Evolutionary conservation across 2,888 invertebrate species (phyloP).

Genomic region (Unio delphinus): DNA sequence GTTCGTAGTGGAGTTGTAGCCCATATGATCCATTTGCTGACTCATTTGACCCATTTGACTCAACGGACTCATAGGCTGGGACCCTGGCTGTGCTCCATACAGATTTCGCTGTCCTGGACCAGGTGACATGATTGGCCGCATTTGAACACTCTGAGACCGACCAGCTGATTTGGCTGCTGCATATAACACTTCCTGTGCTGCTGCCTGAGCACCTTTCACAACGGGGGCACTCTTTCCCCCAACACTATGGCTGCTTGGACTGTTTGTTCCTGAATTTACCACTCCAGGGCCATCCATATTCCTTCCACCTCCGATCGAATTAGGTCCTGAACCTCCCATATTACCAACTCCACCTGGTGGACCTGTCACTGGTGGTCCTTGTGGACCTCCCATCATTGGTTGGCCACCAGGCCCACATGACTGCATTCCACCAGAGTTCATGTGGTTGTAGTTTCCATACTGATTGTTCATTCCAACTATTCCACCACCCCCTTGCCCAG

Average conservation of each 20-base stretch:
- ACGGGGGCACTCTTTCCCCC: constrained; percentile 32
- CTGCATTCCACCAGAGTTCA: constrained; percentile 21
- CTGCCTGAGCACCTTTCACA: constrained; percentile 65
- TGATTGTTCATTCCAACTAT: constrained; percentile 56
- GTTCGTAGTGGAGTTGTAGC: constrained; percentile 42
- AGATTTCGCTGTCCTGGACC: constrained; percentile 41
- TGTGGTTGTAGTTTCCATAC: constrained; percentile 45
- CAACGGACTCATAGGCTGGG: constrained; percentile 33
- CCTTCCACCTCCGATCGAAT: constrained; percentile 33
- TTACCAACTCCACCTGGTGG: constrained; percentile 16
- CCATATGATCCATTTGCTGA: constrained; percentile 55
- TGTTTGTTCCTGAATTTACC: constrained; percentile 25
- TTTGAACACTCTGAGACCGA: constrained; percentile 25
- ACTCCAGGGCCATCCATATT: constrained; percentile 28
- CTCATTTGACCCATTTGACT: constrained; percentile 52
- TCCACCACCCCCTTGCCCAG: constrained; percentile 32
- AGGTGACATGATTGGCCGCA: constrained; percentile 26
- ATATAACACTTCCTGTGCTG: constrained; percentile 67
- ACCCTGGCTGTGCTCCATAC: constrained; percentile 40
- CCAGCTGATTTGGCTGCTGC: constrained; percentile 65
- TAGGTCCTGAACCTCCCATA: constrained; percentile 43
- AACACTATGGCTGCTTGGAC: constrained; percentile 21
- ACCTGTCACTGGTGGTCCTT: constrained; percentile 9
- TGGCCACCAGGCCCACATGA: constrained; percentile 9
- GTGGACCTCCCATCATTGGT: constrained; percentile 9